These are phyloP conservation scores for Cyrtonyx montezumae DNA, from an alignment of 2,113 vertebrate genomes.

Conservation along the genomic window DNA sequence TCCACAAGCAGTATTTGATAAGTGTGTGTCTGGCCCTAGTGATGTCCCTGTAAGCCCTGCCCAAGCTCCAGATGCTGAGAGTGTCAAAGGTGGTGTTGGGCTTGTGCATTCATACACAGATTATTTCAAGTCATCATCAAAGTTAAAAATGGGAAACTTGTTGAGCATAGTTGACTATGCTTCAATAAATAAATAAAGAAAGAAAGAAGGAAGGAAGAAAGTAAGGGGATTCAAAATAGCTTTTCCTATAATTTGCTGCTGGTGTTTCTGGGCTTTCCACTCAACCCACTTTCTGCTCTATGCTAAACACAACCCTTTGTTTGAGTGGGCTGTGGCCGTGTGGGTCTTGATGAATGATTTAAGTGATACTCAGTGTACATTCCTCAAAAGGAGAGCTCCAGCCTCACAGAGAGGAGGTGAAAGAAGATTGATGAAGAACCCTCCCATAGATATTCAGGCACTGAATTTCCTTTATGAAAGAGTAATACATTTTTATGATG, in stretches of 20 bases:
- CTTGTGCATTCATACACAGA: constrained; percentile 60
- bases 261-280: background rate
- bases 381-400: background rate
- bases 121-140: constrained; percentile 62
- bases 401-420: background rate
- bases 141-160: constrained; percentile 75
- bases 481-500: constrained; percentile 30
- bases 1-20: background rate
- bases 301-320: background rate
- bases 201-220: too few relatives aligned
- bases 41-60: constrained; percentile 64
- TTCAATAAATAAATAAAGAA: background rate
- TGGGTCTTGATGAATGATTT: background rate
- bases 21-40: constrained; percentile 54
- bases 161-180: constrained; percentile 72
- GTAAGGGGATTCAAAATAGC: too few relatives aligned
- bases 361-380: background rate
- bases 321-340: background rate
- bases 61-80: constrained; percentile 60
- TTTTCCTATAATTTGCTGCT: too few relatives aligned
- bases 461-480: constrained; percentile 22
- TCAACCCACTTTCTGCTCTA: background rate
- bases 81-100: constrained; percentile 55
- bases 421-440: constrained; percentile 1
- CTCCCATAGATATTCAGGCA: background rate